Evolutionary conservation across 2,888 invertebrate species (phyloP).

Genomic region (Colostygia pectinataria): DNA sequence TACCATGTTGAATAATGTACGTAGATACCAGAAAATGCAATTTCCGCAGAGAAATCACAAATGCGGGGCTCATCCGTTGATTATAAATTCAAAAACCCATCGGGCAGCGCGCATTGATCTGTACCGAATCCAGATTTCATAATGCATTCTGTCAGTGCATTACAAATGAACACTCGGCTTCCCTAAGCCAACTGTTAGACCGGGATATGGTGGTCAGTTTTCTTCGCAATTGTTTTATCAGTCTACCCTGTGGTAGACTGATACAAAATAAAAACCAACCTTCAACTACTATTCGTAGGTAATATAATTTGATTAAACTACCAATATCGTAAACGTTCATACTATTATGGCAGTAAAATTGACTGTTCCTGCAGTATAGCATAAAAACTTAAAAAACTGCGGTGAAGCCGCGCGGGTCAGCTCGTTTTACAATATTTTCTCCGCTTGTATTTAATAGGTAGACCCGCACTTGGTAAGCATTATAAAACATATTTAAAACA

Average conservation of each 20-base stretch:
- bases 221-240: neutral
- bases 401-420: no score
- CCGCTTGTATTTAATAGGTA: neutral
- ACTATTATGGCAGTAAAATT: no score
- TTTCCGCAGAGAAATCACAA: constrained; percentile 23
- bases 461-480: no score
- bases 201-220: neutral
- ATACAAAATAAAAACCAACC: no score
- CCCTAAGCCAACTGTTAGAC: constrained; percentile 32
- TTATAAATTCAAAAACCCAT: constrained; percentile 28
- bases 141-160: constrained; percentile 70
- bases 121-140: constrained; percentile 49
- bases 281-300: no score
- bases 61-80: constrained; percentile 22
- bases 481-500: no score
- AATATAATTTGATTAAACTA: no score
- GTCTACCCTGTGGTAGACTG: no score
- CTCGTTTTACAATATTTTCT: no score
- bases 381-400: no score
- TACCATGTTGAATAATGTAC: constrained; percentile 9
- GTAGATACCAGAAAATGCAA: constrained; percentile 17
- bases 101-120: constrained; percentile 40
- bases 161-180: constrained; percentile 52
- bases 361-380: no score
- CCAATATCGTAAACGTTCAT: no score